Percentiles rank a stretch among this genome's conserved stretches.
Conservation (phyloP, 2,113 vertebrate species). For the Gorilla gorilla region DNA sequence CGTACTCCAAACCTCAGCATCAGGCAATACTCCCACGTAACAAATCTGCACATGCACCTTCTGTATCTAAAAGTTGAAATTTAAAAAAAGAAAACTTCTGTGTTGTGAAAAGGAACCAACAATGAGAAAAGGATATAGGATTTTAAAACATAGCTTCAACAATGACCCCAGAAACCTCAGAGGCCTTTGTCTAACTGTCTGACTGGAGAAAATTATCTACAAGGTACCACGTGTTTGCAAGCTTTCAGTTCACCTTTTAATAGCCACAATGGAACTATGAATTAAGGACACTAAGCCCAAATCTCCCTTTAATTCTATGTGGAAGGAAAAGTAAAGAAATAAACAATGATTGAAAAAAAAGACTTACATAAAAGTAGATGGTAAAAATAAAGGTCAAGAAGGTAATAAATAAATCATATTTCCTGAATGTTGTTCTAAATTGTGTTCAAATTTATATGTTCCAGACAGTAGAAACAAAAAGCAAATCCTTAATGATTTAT, state of each 20-base stretch:
- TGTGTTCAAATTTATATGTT: conserved; percentile 20
- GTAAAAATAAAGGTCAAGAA: not conserved
- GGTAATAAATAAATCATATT: not conserved
- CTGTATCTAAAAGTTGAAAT: too few relatives aligned
- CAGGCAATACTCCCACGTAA: too few relatives aligned
- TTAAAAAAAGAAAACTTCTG: conserved; percentile 12
- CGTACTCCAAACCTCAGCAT: too few relatives aligned
- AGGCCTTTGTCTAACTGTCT: conserved; percentile 3
- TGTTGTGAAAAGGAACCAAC: conserved; percentile 42
- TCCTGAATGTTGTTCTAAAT: not conserved
- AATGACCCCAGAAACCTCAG: conserved; percentile 1
- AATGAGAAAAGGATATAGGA: conserved; percentile 10
- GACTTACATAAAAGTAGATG: not conserved
- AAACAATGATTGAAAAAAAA: conserved; percentile 16
- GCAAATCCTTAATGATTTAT: not conserved
- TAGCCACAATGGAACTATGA: not conserved
- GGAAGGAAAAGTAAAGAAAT: conserved; percentile 12
- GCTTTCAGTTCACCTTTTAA: conserved; percentile 21
- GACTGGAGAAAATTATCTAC: conserved; percentile 28
- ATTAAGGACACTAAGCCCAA: not conserved
- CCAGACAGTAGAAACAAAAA: not conserved
- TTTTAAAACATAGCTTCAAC: not conserved
- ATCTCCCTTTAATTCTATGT: not conserved
- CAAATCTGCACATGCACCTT: too few relatives aligned
- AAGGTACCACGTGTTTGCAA: not conserved